Base-by-base conservation (phyloP, 23 tunicate genomes). In the Trididemnum miniatum region DNA sequence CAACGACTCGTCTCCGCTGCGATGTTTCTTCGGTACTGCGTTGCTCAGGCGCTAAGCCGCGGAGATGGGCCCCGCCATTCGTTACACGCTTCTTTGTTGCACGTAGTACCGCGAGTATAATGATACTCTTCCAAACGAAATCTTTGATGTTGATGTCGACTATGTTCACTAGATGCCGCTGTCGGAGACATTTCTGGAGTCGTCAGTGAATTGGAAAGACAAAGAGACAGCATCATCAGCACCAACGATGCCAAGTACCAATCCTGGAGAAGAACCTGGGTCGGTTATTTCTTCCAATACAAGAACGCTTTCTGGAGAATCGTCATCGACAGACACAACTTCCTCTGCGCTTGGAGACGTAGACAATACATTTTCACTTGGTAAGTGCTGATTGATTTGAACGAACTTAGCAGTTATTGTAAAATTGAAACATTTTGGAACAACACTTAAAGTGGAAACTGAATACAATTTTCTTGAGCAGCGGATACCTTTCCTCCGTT, bases 181-280 rank as follows among this genome's bases (percentile, higher is more conserved):
- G 82, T 29, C 40, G 82, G 82, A 52, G 51, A 37, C 62, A 30
- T 73, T 24, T 80, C 62, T 74, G 73, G 39, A 29, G 34, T 83
- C 40, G 39, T 71, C 26, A 29, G 32, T 32, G 73, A 74, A 57
- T 49, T 83, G 64, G 69, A 73, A 40, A 59, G 59, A 29, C 52
- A 83, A 40, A 60, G 63, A 32, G 87, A 83, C 2, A 62, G 74
- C 59, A 20, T 35, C 20, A 36, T 73, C 74, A 59, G 35, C 36
- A 60, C 35, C 32, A 24, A 22, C 38, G 32, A 52, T 12, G 7
- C 72, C 81, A 38, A 31, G 5, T 83, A 44, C 65, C 0, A 27
- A 59, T 38, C 87, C 81, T 74, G 81, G 74, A 73, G 59, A 38
- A 26, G 62, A 73, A 73, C 78, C 67, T 83, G 87, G 87, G 31